Evolutionary conservation across 1,140 invertebrate species (phyloP), one percentile per base, ranked within the genome.

Genomic region (Hyles euphorbiae): DNA sequence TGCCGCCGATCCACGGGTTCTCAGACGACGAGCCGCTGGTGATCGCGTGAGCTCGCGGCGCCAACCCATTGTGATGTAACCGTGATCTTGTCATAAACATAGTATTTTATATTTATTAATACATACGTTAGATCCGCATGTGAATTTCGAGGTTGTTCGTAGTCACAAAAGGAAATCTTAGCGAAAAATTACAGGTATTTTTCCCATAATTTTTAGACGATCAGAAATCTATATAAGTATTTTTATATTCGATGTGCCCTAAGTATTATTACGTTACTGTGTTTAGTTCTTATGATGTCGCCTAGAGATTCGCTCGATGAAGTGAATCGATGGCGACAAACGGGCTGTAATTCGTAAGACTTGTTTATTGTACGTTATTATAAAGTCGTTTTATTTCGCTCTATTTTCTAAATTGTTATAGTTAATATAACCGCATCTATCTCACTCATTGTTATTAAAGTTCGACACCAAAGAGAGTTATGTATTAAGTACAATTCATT

Each of bases 21-120:
- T 96, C 96, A 0, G 97, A 98, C 82, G 96, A 98, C 85, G 97
- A 98, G 84, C 97, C 97, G 53, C 89, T 98, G 65, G 96, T 98
- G 63, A 95, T 98, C 87, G 96, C 96, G 63, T 98, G 69, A 81
- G 60, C 61, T 46, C 44, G 7, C 46, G 7, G 36, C 56, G 22
- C 36, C 53, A 8, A 46, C 9, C 44, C 22, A 48, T 47, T 78
- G 72, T 77, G 74, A 77, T 72, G 63, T 67, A 70, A 75, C 61
- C 64, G 69, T 77, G 74, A 78, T 78, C 78, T 81, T 80, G 78
- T 79, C 76, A 71, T 72, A 63, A 63, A 61, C 47, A 57, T 72
- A 65, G 66, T 73, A 71, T 68, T 66, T 58, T 67, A 68, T 59
- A 55, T 48, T 48, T 48, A 48, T 48, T 48, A n/a, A 11, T 48